phyloP scores from a whole-genome alignment of 2,888 invertebrate genomes.

The Ceramica pisi region DNA sequence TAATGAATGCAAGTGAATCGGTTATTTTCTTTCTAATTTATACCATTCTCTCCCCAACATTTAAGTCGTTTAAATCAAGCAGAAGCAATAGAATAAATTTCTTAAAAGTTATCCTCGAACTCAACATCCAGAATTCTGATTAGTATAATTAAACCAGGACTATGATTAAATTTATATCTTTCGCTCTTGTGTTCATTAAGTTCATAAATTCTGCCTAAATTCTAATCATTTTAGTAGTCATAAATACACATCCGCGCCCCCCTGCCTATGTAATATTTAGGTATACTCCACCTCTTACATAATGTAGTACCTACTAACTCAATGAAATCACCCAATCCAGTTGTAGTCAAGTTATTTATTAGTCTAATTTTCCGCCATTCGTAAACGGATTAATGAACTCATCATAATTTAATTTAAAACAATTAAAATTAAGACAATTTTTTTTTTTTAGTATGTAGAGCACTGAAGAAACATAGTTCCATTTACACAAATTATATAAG shows the following conservation, averaged over 20 bases:
- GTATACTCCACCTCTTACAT: background rate
- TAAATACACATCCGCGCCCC: conserved; percentile 17
- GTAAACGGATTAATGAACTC: background rate
- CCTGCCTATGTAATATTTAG: background rate
- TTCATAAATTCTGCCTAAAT: conserved; percentile 25
- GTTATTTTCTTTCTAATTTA: conserved; percentile 41
- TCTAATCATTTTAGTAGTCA: conserved; percentile 29
- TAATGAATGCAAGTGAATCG: conserved; percentile 44
- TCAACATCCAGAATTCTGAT: conserved; percentile 44
- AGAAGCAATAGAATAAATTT: conserved; percentile 46
- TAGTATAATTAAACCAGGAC: conserved; percentile 46
- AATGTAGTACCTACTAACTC: conserved; percentile 1
- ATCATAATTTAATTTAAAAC: background rate
- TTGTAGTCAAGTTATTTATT: background rate
- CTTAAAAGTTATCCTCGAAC: conserved; percentile 36
- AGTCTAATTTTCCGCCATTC: background rate
- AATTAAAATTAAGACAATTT: too few species aligned
- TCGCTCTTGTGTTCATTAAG: conserved; percentile 42
- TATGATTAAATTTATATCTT: conserved; percentile 38
- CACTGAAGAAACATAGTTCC: background rate
- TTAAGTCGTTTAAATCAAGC: conserved; percentile 58
- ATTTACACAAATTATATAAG: background rate
- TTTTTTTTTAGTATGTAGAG: too few species aligned
- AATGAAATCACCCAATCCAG: background rate
- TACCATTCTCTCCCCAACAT: conserved; percentile 37